Evolutionary conservation across 1,140 invertebrate genomes (phyloP).

Genomic region (Pseudomyrmex flavicornis): DNA sequence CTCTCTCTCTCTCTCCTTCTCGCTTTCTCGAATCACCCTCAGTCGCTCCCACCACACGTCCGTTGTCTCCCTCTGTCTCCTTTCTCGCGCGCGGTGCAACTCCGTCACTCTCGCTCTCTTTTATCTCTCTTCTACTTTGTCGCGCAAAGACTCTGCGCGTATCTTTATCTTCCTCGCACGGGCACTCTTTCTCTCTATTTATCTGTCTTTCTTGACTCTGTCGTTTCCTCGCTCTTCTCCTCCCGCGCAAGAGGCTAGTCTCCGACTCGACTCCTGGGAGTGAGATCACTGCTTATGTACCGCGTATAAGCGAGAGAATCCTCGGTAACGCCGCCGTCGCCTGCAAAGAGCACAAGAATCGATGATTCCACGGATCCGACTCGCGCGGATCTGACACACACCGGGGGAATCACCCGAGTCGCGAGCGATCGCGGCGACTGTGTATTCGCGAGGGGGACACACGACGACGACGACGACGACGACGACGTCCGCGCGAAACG

Average conservation of each 20-base stretch:
- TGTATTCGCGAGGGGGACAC: constrained; percentile 14
- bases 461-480: constrained; percentile 15
- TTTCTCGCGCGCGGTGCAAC: constrained; percentile 40
- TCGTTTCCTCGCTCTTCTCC: constrained; percentile 66
- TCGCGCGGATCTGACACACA: constrained; percentile 11
- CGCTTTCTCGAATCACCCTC: constrained; percentile 66
- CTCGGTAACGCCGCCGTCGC: constrained; percentile 45
- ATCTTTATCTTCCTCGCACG: constrained; percentile 18
- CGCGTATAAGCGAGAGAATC: constrained; percentile 50
- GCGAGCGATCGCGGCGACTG: not conserved
- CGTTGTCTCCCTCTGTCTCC: constrained; percentile 59
- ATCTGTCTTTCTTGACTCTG: constrained; percentile 47
- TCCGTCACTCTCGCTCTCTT: constrained; percentile 43
- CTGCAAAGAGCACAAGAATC: constrained; percentile 68
- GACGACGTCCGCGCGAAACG: constrained; percentile 41
- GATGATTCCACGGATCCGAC: constrained; percentile 64
- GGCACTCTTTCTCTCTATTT: constrained; percentile 44
- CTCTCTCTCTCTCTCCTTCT: constrained; percentile 61
- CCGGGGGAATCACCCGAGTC: constrained; percentile 22
- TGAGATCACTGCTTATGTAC: constrained; percentile 71
- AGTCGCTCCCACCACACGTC: constrained; percentile 72
- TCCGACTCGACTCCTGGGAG: constrained; percentile 67
- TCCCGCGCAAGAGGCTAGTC: constrained; percentile 72
- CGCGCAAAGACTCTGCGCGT: constrained; percentile 40
- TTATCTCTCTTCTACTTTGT: constrained; percentile 62